Conservation (phyloP, 2,797 vertebrate genomes). For the Sebastolobus alascanus region DNA sequence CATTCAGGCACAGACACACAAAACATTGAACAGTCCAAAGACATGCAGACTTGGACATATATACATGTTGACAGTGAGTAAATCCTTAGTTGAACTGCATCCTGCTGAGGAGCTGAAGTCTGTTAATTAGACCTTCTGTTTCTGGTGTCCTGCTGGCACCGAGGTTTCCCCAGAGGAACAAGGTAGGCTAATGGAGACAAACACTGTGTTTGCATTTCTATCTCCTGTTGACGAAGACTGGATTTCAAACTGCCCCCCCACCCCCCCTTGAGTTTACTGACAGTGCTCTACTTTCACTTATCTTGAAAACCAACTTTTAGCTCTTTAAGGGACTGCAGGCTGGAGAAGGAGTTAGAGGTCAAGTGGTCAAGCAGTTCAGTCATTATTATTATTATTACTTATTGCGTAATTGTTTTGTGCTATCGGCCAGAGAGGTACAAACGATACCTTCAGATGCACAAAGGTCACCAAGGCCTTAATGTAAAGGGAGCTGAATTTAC, state of each 20-base stretch:
- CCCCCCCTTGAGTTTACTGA: background rate
- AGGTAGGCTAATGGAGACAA: constrained; percentile 3
- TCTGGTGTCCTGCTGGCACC: constrained; percentile 8
- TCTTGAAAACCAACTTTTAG: background rate
- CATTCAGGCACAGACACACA: background rate
- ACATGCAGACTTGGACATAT: background rate
- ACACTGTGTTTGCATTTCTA: background rate
- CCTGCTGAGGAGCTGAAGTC: constrained; percentile 1
- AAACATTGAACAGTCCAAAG: background rate
- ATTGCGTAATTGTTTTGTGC: background rate
- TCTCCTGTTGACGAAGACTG: background rate
- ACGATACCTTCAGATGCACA: background rate
- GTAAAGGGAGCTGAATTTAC: background rate
- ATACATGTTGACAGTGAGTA: background rate
- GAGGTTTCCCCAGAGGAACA: background rate
- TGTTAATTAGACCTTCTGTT: constrained; percentile 2
- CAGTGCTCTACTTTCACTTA: background rate
- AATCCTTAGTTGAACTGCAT: background rate
- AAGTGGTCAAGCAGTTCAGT: background rate
- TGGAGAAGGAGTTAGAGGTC: background rate
- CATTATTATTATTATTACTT: background rate
- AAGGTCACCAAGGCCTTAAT: background rate
- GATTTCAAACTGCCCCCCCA: background rate
- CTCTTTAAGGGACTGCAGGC: background rate
- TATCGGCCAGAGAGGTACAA: background rate